Percentiles rank a stretch among this genome's conserved stretches.
Evolutionary conservation across 2,113 vertebrate genomes (phyloP).

Genomic region (Corythaixoides concolor): DNA sequence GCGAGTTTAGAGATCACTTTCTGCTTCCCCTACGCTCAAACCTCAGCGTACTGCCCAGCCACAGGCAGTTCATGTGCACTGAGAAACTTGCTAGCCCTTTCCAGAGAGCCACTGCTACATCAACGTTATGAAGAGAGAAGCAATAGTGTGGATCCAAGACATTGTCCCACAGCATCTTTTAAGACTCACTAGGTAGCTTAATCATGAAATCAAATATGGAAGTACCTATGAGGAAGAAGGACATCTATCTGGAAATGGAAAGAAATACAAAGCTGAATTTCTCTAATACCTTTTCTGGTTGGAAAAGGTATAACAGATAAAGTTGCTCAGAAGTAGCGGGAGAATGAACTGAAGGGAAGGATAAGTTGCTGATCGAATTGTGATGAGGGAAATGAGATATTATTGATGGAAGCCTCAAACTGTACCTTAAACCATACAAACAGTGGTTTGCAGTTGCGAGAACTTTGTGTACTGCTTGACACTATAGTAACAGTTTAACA

Average conservation of each 20-base stretch:
- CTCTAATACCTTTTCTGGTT: background rate
- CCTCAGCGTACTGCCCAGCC: background rate
- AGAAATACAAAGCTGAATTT: background rate
- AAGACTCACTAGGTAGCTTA: background rate
- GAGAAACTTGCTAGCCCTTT: background rate
- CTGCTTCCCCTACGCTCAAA: background rate
- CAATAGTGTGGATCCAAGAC: background rate
- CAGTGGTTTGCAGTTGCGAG: background rate
- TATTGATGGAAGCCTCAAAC: background rate
- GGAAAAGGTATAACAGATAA: rapidly evolving
- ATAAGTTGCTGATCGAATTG: background rate
- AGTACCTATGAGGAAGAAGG: background rate
- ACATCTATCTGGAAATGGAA: background rate
- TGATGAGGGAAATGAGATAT: background rate
- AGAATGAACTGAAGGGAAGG: background rate
- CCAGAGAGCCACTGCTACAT: background rate
- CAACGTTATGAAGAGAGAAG: background rate
- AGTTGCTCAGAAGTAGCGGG: background rate
- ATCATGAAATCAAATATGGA: background rate
- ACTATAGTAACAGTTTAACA: background rate
- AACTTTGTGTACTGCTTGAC: background rate
- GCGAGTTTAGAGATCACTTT: background rate
- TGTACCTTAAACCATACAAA: background rate
- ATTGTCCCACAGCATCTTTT: background rate
- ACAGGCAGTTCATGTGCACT: background rate